Evolutionary conservation across 1,140 invertebrate genomes (phyloP).

Genomic region (Andricus grossulariae): DNA sequence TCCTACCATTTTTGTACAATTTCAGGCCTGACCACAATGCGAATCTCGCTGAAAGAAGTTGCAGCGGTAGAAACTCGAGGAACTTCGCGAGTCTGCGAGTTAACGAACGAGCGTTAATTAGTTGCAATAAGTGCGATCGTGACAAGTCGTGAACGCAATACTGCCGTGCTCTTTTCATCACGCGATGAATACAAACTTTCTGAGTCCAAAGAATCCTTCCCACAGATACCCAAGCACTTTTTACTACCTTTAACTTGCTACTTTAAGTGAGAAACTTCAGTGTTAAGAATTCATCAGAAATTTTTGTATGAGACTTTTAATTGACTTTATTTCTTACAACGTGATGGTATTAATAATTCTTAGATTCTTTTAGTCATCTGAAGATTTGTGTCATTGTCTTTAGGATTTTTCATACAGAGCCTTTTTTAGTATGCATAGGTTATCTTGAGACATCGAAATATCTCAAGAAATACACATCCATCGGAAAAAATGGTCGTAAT

Average conservation of each 20-base stretch:
- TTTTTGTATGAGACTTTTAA: conserved; percentile 12
- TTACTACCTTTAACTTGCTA: conserved; percentile 1
- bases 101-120: conserved; percentile 55
- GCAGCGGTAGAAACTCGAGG: background rate
- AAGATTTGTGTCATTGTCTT: no score
- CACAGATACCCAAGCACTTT: background rate
- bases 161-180: background rate
- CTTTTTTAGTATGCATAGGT: no score
- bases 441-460: no score
- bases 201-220: background rate
- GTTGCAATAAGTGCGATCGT: conserved; percentile 49
- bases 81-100: conserved; percentile 4
- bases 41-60: background rate
- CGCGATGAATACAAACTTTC: conserved; percentile 7
- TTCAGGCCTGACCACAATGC: background rate
- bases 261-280: conserved; percentile 17
- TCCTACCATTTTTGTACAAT: no score
- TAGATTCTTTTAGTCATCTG: no score
- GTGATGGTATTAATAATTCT: no score
- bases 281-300: background rate
- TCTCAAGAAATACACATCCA: no score
- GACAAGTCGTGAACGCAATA: conserved; percentile 38
- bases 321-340: background rate
- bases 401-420: no score
- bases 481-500: no score